Evolutionary conservation across 92 coral and sea anemone genomes (phyloP), one percentile per base, ranked within the genome.

Genomic region (Paramuricea clavata): DNA sequence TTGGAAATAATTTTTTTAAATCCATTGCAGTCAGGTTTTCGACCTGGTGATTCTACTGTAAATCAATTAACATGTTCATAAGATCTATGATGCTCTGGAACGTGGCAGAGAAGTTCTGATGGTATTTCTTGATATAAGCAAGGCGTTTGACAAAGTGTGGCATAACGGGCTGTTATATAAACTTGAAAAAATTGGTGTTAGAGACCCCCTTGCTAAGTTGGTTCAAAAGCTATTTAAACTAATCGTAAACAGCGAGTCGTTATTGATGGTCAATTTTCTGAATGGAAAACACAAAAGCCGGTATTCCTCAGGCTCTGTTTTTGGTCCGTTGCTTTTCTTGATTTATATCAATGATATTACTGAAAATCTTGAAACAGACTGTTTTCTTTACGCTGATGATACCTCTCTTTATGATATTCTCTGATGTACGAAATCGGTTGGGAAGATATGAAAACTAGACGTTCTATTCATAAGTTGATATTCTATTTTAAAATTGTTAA

Each of bases 1-100:
- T 74, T 90, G 68, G 93, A 90, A 5, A 81, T 78, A 12, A 34
- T 35, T 23, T 78, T 64, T 85, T 73, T 88, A 69, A 88, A 81
- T 68, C 87, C 89, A 12, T 74, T 91, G 10, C 89, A 91, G 43
- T 87, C 89, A 26, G 94, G 91, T 21, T 91, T 87, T 84, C 87
- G 88, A 9, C 94, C 89, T 2, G 85, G n/a, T n/a, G n/a, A n/a
- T n/a, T n/a, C n/a, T n/a, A n/a, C n/a, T n/a, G n/a, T n/a, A n/a
- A n/a, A n/a, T 71, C 90, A 88, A 36, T 73, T 91, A 44, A 54
- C 88, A 27, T 6, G 87, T 88, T 71, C 91, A 90, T 60, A 81
- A 52, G 68, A 83, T 87, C 49, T 87, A 87, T 26, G 52, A 82
- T 35, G 91, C 91, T 23, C 69, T 91, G 41, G 91, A 91, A 49